Evolutionary conservation across 2,113 vertebrate genomes (phyloP).

Genomic region (Nesogale talazaci): DNA sequence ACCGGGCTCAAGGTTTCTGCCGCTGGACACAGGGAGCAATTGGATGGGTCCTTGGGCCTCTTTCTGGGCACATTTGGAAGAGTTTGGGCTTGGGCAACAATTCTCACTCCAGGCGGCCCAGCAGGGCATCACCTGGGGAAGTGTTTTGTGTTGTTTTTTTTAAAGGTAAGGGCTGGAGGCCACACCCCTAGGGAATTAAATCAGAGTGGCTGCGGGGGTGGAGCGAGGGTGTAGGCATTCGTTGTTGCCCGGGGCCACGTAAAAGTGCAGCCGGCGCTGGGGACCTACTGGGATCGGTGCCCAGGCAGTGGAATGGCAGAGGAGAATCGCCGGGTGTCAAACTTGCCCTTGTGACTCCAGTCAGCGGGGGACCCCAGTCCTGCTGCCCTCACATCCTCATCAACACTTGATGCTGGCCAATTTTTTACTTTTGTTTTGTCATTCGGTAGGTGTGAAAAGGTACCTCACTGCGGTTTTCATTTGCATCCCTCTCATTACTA

Average conservation of each 20-base stretch:
- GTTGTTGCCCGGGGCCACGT: not conserved
- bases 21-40: not conserved
- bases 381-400: conserved; percentile 41
- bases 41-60: not conserved
- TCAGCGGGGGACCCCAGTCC: not conserved
- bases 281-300: not conserved
- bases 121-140: conserved; percentile 27
- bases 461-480: conserved; percentile 39
- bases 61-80: not conserved
- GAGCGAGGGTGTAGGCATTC: not conserved
- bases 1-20: not conserved
- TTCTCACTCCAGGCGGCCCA: not conserved
- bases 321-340: conserved; percentile 1
- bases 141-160: not conserved
- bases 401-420: conserved; percentile 51
- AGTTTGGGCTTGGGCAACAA: not conserved
- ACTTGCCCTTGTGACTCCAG: not conserved
- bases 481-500: conserved; percentile 64
- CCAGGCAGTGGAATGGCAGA: not conserved
- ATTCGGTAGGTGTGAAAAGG: conserved; percentile 42
- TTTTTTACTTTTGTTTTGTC: conserved; percentile 47
- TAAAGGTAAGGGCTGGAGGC: not conserved
- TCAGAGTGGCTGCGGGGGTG: conserved; percentile 1
- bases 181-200: conserved; percentile 28
- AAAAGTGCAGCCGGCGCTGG: not conserved